Conservation (phyloP, 2,888 invertebrate species). For the Brachynemurus nebulosus region DNA sequence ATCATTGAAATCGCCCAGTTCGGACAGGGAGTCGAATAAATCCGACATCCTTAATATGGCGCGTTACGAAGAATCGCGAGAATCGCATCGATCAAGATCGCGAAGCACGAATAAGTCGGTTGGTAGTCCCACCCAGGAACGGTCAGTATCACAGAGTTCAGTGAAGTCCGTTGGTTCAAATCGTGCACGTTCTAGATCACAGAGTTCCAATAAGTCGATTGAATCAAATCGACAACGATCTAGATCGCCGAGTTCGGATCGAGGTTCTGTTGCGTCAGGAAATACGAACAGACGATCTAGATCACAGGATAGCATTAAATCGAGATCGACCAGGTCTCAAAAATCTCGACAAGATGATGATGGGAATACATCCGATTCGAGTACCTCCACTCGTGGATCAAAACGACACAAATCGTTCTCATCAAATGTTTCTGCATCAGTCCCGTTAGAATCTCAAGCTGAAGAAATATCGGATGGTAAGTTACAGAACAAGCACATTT, state of each 20-base stretch:
- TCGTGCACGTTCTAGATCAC: conserved; percentile 7
- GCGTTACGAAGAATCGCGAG: not conserved
- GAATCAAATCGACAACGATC: not conserved
- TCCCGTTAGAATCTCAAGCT: conserved; percentile 27
- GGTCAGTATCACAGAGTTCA: not conserved
- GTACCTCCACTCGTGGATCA: conserved; percentile 24
- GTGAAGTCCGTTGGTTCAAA: not conserved
- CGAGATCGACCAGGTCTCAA: conserved; percentile 11
- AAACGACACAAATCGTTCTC: conserved; percentile 26
- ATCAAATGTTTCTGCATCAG: conserved; percentile 17
- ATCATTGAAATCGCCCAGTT: conserved; percentile 2
- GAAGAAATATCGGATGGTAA: conserved; percentile 52
- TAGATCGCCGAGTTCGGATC: not conserved
- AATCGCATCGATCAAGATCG: conserved; percentile 1
- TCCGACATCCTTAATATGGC: not conserved
- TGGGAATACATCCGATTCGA: conserved; percentile 30
- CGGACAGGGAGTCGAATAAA: conserved; percentile 5
- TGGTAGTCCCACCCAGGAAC: not conserved
- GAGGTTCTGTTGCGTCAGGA: not conserved
- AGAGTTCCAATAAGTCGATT: conserved; percentile 10
- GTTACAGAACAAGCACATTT: conserved; percentile 8
- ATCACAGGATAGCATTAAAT: not conserved
- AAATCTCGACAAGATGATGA: conserved; percentile 25
- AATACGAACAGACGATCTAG: not conserved
- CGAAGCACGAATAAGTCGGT: not conserved